Conservation (phyloP, 1,140 invertebrate genomes). For the Rhagoletis pomonella region DNA sequence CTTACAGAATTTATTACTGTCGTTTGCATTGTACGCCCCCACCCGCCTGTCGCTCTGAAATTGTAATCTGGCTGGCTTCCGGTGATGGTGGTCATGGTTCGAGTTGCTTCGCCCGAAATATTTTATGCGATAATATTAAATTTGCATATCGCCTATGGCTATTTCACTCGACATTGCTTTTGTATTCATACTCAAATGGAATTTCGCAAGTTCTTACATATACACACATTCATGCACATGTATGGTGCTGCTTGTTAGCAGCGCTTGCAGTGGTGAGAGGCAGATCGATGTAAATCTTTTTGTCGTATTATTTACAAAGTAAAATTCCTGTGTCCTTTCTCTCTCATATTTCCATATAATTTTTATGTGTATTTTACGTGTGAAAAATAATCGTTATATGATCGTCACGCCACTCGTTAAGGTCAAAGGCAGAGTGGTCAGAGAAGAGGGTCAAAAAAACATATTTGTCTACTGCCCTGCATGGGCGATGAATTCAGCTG, state of each 20-base stretch:
- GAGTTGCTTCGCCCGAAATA: background rate
- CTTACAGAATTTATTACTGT: background rate
- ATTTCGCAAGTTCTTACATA: no score
- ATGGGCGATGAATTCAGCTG: no score
- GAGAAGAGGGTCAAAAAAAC: no score
- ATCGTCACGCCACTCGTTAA: background rate
- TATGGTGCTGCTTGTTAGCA: no score
- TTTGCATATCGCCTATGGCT: conserved; percentile 13
- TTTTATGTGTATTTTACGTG: background rate
- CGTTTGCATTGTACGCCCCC: background rate
- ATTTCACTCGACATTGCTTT: background rate
- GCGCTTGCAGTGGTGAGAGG: no score
- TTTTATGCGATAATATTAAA: conserved; percentile 7
- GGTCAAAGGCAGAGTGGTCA: background rate
- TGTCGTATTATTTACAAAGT: background rate
- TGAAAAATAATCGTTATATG: background rate
- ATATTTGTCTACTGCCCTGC: no score
- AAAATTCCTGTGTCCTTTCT: background rate
- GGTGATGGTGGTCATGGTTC: background rate
- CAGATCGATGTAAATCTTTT: background rate
- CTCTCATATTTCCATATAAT: background rate
- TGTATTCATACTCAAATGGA: no score
- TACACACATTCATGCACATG: no score
- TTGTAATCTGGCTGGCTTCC: background rate
- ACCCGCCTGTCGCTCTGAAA: background rate